Base-by-base conservation (phyloP, 92 coral and sea anemone genomes). In the Palythoa grandis region DNA sequence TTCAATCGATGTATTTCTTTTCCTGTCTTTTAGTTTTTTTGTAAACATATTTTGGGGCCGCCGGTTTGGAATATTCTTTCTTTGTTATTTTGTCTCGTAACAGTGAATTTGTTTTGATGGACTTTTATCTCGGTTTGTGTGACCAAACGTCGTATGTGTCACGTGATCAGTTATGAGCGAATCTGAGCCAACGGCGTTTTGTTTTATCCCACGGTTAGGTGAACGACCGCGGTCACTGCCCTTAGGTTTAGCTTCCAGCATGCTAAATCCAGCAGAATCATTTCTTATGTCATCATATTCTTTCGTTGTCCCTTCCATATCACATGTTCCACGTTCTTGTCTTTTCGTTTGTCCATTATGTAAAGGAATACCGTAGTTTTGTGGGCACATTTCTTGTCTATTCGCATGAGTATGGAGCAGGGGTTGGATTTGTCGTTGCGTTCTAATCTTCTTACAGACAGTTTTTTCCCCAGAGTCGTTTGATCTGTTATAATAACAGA, bases 141-240 rank as follows among this genome's bases (percentile, higher is more conserved):
- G 84, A 11, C 84, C 84, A 39, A 79, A 79, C 38, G 84, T 79
- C 20, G 84, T 63, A 14, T 79, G 84, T 29, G 84, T 79, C 20
- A 63, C 73, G 72, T 39, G 67, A 63, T 79, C 72, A 29, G 84
- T 40, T 29, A 79, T 79, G 56, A 79, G 84, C 20, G 56, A 63
- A 14, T 24, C 72, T 47, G 38, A 47, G n/a, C 5, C 54, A 10
- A 48, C 29, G 0, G 19, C 24, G 37, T 66, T 15, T 79, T 38
- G 22, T 40, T 79, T 79, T n/a, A 58, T 20, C 19, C 56, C 23
- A 17, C 56, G 72, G 6, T 15, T 5, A 37, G 61, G 83, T 20
- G 72, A 24, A 37, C 37, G 58, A 8, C 22, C 39, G 23, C 73
- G 38, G 3, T 40, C n/a, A 52, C 37, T 65, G 4, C 20, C 10